Base-by-base conservation (phyloP, 2,797 vertebrate species). In the Aphelocoma californica region DNA sequence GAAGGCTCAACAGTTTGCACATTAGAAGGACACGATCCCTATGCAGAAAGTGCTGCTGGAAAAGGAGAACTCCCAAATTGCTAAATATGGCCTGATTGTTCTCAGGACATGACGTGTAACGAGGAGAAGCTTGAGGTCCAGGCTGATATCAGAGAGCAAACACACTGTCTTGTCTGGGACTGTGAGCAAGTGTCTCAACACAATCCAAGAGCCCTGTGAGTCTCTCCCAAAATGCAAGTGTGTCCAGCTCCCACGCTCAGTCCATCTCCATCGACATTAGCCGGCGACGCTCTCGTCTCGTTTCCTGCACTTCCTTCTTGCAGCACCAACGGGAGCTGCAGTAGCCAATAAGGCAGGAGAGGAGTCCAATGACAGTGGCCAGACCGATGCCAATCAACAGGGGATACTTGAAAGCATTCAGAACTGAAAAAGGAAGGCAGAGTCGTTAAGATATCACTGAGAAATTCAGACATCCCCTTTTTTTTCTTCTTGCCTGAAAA, bases 231-330 rank as follows among this genome's bases (percentile, higher is more conserved):
- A 93, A 92, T 5, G 64, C 67, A 74, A 83, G 54, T 31, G n/a
- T 31, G 81, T 79, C 73, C 61, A 29, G 75, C 64, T 82, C 38
- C 84, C 31, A 28, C 0, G 2, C 97, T 99, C 98, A 99, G 98
- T 99, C 99, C 98, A 99, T 99, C 97, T 99, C 99, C 98, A 99
- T 98, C 42, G 99, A 98, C 98, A 99, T 98, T 34, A 99, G 98
- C 77, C 99, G 98, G 94, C 98, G 98, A 70, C 98, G 98, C 20
- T 99, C 98, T 58, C 98, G 98, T 48, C 98, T 92, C 0, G 98
- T 98, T 84, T 98, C 98, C 92, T 97, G 98, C 45, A 98, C 97
- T 67, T 98, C 98, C 89, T 98, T 98, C 98, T 98, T 99, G 79
- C 98, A 98, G 97, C 99, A 99, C 98, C 98, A 99, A 57, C 98